These are phyloP conservation scores for Geotrypetes seraphini DNA, from an alignment of 2,797 vertebrate genomes.

Conservation along the genomic window DNA sequence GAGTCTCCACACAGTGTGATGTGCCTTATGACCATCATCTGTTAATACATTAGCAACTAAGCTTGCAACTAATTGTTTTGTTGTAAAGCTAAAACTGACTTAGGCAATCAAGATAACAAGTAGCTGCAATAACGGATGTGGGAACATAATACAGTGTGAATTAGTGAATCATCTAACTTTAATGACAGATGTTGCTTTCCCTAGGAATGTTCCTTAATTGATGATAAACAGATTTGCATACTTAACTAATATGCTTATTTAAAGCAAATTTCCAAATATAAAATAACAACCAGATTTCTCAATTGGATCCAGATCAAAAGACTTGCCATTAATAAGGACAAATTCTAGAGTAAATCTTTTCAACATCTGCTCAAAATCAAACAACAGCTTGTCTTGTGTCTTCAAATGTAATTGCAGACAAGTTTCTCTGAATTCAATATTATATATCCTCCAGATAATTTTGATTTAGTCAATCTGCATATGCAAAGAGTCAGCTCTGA, in stretches of 20 bases:
- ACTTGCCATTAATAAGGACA: conserved; percentile 37
- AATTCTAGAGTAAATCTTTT: conserved; percentile 46
- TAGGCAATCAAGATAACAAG: conserved; percentile 44
- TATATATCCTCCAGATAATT: conserved; percentile 27
- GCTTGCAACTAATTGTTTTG: conserved; percentile 33
- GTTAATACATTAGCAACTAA: conserved; percentile 35
- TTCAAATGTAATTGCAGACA: conserved; percentile 45
- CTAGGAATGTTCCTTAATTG: conserved; percentile 48
- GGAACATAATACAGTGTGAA: conserved; percentile 43
- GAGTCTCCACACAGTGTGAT: conserved; percentile 10
- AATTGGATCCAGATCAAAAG: conserved; percentile 53
- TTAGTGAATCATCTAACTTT: conserved; percentile 48
- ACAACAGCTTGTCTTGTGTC: conserved; percentile 45
- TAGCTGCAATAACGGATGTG: conserved; percentile 37
- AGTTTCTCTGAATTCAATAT: conserved; percentile 36
- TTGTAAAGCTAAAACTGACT: conserved; percentile 47
- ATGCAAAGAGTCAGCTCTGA: conserved; percentile 22
- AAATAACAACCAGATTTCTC: conserved; percentile 56
- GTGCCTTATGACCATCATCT: background rate
- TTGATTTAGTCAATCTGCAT: conserved; percentile 33
- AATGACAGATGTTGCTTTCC: conserved; percentile 52
- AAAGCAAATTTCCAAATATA: conserved; percentile 57
- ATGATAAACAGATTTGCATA: conserved; percentile 63
- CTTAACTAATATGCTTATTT: conserved; percentile 63
- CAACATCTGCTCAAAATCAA: conserved; percentile 52